phyloP scores from a whole-genome alignment of 2,888 invertebrate species.

The Dicyrtoma fusca region DNA sequence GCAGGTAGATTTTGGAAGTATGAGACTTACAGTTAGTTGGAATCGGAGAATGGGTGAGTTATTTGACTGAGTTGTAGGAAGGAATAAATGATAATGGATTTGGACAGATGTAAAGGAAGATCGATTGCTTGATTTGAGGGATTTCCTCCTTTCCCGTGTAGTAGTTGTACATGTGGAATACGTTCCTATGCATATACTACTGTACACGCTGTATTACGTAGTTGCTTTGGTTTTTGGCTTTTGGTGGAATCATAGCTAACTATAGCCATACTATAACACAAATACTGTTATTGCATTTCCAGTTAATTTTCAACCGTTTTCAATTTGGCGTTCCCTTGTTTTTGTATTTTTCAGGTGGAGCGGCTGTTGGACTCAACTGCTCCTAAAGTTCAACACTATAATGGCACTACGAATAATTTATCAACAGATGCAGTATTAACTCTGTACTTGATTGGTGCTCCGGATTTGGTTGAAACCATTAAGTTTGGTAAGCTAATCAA shows the following conservation, averaged over 20 bases:
- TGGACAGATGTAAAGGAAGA: conserved; percentile 24
- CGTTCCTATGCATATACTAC: background rate
- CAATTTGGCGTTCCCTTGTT: background rate
- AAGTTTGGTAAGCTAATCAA: conserved; percentile 43
- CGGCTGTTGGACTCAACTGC: conserved; percentile 53
- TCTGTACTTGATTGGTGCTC: conserved; percentile 53
- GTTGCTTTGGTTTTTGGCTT: too few species aligned
- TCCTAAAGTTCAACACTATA: conserved; percentile 54
- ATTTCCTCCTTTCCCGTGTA: background rate
- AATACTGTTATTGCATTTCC: background rate
- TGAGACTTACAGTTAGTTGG: too few species aligned
- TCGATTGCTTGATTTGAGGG: conserved; percentile 13
- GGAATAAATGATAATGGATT: conserved; percentile 21
- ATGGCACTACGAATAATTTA: conserved; percentile 53
- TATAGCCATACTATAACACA: too few species aligned
- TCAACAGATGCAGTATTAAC: conserved; percentile 56
- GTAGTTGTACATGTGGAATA: background rate
- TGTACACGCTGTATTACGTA: background rate
- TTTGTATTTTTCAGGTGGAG: conserved; percentile 50
- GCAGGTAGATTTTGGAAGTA: too few species aligned
- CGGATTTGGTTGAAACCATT: conserved; percentile 52
- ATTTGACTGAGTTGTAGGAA: background rate
- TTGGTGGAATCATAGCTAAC: background rate
- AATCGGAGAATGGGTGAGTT: background rate
- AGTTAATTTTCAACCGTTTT: too few species aligned